Conservation (phyloP, 2,888 invertebrate species). For the Plebejus argus region DNA sequence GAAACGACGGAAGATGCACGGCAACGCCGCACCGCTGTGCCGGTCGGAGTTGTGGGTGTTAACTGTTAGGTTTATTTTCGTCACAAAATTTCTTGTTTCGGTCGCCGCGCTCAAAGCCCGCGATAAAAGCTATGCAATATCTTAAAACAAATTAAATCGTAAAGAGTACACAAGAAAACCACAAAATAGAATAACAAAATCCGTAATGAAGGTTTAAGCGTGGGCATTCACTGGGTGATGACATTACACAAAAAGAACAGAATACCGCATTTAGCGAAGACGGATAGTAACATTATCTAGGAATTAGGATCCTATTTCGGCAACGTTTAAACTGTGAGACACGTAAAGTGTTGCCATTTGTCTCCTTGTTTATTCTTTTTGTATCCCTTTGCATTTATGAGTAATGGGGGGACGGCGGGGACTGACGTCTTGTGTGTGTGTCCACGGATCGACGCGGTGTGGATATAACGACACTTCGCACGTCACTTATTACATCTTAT, state of each 20-base stretch:
- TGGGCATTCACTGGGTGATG: slow-evolving; percentile 12
- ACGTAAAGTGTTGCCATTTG: slow-evolving; percentile 74
- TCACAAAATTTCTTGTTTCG: too few relatives aligned
- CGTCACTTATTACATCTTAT: too few relatives aligned
- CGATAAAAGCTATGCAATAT: neutral
- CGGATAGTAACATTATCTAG: slow-evolving; percentile 68
- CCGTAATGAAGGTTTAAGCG: slow-evolving; percentile 14
- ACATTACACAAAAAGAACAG: neutral
- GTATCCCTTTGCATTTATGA: slow-evolving; percentile 65
- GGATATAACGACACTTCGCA: too few relatives aligned
- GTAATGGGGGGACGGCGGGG: slow-evolving; percentile 60
- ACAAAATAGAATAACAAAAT: neutral
- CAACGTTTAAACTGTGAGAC: slow-evolving; percentile 70
- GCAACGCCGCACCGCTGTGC: too few relatives aligned
- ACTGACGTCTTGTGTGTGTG: slow-evolving; percentile 49
- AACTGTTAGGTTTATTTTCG: too few relatives aligned
- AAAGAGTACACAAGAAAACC: neutral
- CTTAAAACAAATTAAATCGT: neutral
- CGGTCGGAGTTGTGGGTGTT: too few relatives aligned
- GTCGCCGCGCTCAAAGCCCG: too few relatives aligned
- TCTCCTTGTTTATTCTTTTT: slow-evolving; percentile 68
- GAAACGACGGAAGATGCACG: too few relatives aligned
- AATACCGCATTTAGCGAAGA: slow-evolving; percentile 63
- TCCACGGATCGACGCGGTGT: neutral
- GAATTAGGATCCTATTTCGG: slow-evolving; percentile 67